A percentile compares a stretch with the other conserved stretches of the same genome.
These are phyloP conservation scores for Rhea pennata DNA, from an alignment of 2,113 vertebrate genomes.

Conservation along the genomic window DNA sequence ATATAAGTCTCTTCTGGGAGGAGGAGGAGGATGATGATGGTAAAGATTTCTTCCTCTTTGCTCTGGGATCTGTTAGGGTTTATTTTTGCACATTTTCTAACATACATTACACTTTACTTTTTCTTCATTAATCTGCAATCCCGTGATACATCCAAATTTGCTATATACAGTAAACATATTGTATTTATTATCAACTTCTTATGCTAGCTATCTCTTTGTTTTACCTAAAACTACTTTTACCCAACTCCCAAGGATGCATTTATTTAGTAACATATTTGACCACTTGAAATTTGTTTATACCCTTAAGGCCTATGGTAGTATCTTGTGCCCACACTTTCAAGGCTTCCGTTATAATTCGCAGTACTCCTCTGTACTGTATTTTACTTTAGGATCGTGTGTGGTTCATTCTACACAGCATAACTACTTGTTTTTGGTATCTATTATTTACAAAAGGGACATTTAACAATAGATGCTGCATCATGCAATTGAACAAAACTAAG, in stretches of 20 bases:
- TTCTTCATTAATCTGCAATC: neutral
- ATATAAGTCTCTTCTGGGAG: neutral
- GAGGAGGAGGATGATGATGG: neutral
- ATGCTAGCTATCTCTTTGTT: neutral
- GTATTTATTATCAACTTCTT: too few species aligned
- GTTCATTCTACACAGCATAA: neutral
- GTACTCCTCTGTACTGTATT: neutral
- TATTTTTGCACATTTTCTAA: neutral
- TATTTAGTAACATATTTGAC: neutral
- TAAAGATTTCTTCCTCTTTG: neutral
- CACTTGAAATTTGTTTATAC: neutral
- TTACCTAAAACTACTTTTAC: neutral
- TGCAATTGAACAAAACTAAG: neutral
- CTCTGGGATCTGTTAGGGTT: neutral
- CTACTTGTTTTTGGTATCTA: neutral
- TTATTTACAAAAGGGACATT: neutral
- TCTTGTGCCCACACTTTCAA: neutral
- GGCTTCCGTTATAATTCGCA: neutral
- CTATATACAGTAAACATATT: too few species aligned
- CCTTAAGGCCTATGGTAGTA: neutral
- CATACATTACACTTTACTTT: accelerated
- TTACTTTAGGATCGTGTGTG: neutral
- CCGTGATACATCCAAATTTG: neutral
- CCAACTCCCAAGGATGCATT: neutral
- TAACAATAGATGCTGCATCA: neutral